These are phyloP conservation scores for Perithous albicinctus DNA, from an alignment of 2,888 invertebrate genomes.

Conservation along the genomic window DNA sequence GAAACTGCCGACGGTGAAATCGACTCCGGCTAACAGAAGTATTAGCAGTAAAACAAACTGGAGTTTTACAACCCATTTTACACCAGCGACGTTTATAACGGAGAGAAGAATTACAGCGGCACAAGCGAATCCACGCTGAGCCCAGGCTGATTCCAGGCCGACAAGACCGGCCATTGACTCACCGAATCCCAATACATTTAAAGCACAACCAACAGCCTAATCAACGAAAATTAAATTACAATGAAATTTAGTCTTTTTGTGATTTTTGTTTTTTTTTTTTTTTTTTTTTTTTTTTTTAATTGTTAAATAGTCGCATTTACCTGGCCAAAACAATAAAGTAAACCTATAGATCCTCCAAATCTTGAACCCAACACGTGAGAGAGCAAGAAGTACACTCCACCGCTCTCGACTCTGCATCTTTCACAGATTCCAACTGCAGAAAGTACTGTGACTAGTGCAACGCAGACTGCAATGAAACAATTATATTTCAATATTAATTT, in stretches of 20 bases:
- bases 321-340: constrained; percentile 98
- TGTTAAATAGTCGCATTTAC: constrained; percentile 85
- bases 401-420: constrained; percentile 96
- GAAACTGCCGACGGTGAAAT: constrained; percentile 97
- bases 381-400: constrained; percentile 98
- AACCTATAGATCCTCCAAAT: constrained; percentile 96
- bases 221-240: too few species aligned
- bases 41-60: constrained; percentile 95
- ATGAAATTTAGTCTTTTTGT: too few species aligned
- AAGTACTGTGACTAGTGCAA: constrained; percentile 96
- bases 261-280: too few species aligned
- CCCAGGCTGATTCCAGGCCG: constrained; percentile 90
- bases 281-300: too few species aligned
- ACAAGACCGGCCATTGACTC: constrained; percentile 97
- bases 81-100: constrained; percentile 97
- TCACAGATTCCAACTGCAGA: constrained; percentile 99
- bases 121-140: constrained; percentile 94
- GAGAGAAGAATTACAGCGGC: constrained; percentile 94
- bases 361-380: constrained; percentile 97
- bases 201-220: constrained; percentile 97
- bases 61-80: constrained; percentile 98
- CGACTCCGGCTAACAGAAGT: constrained; percentile 94
- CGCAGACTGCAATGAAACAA: constrained; percentile 88
- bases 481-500: neutral
- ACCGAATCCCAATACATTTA: constrained; percentile 98